These are phyloP conservation scores for Nothura maculosa DNA, from an alignment of 2,797 vertebrate species.

Conservation along the genomic window DNA sequence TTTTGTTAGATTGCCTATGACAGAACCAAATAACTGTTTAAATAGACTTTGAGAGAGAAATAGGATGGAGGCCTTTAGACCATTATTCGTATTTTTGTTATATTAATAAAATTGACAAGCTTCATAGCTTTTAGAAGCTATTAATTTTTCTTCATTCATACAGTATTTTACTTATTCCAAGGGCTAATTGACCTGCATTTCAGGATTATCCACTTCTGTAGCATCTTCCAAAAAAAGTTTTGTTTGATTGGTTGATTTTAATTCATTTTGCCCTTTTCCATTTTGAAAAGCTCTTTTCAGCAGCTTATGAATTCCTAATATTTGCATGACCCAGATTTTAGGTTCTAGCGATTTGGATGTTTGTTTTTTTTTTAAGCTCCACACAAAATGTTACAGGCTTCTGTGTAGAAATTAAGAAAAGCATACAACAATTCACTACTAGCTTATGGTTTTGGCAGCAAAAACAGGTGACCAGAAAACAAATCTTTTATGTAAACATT, in stretches of 20 bases:
- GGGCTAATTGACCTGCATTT: not conserved
- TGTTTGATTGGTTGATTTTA: not conserved
- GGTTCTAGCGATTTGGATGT: not conserved
- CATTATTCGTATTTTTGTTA: not conserved
- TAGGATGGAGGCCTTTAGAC: not conserved
- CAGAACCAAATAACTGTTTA: constrained; percentile 20
- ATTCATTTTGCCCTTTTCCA: not conserved
- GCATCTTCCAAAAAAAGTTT: not conserved
- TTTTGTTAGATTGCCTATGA: constrained; percentile 35
- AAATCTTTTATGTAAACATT: not conserved
- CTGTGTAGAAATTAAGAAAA: not conserved
- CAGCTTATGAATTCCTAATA: not conserved
- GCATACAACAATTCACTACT: not conserved
- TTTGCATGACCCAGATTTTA: not conserved
- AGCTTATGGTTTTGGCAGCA: not conserved
- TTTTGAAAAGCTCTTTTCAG: not conserved
- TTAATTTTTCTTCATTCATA: not conserved
- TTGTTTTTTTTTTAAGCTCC: not conserved
- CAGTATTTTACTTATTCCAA: not conserved
- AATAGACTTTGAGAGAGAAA: not conserved
- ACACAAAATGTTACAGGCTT: not conserved
- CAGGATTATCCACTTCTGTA: not conserved
- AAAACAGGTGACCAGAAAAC: not conserved
- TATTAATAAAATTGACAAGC: constrained; percentile 17
- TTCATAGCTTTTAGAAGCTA: not conserved